Evolutionary conservation across 2,797 vertebrate species (phyloP).

Genomic region (Oceanodroma leucorhoa): DNA sequence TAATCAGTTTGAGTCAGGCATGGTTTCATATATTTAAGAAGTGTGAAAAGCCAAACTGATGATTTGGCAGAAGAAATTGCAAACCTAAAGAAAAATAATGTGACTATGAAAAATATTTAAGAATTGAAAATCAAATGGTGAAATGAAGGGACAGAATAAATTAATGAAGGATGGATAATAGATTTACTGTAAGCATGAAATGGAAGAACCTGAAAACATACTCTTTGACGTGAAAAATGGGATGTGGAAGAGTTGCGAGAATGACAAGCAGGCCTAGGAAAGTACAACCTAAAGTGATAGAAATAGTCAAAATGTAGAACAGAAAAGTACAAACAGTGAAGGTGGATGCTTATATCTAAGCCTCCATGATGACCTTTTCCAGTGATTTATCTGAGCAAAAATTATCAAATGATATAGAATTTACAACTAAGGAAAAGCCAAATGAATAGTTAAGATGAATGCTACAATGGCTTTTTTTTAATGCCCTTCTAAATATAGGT

Average conservation of each 20-base stretch:
- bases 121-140: neutral
- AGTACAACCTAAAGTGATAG: neutral
- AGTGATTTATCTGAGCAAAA: neutral
- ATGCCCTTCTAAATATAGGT: neutral
- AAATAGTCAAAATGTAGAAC: neutral
- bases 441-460: neutral
- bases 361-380: neutral
- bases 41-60: neutral
- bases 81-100: neutral
- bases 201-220: neutral
- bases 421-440: neutral
- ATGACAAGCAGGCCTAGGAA: neutral
- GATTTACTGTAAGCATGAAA: neutral
- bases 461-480: neutral
- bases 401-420: neutral
- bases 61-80: neutral
- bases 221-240: neutral
- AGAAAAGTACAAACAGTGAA: neutral
- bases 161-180: neutral
- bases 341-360: neutral
- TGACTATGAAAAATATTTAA: neutral
- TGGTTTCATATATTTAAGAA: neutral
- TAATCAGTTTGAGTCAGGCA: neutral
- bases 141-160: neutral
- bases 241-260: neutral